Evolutionary conservation across 2,113 vertebrate genomes (phyloP), one percentile per base, ranked within the genome.

Genomic region (Athene cunicularia): DNA sequence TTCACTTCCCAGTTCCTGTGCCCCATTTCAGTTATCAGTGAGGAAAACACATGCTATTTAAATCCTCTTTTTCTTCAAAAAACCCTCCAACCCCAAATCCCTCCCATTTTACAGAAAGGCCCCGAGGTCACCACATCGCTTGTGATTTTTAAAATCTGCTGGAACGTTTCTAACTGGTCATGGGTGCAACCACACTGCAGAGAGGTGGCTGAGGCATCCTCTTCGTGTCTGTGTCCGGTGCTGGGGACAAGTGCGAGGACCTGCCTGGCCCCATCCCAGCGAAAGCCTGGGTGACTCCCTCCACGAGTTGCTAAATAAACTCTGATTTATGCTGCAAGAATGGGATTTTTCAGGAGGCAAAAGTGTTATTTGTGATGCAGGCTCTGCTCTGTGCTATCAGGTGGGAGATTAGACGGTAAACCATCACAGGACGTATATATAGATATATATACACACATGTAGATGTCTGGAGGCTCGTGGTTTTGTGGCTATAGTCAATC

Each of bases 211-310:
- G 27, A 39, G 14, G 16, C 21, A 17, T 35, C 41, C 12, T 63
- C 55, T 22, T 19, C 1, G 0, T 39, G 32, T 11, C n/a, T 35
- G 28, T 2, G 0, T 33, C n/a, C 0, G 1, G 13, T 20, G 45
- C 43, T 47, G 73, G 58, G 45, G 33, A 45, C 24, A 23, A 71
- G 50, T 1, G 2, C 6, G 1, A 53, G 66, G 52, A 55, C 26
- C 17, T 39, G 4, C n/a, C 45, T 17, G 23, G n/a, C 47, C 33
- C 27, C 45, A 9, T 19, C 1, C 1, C 43, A 8, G 11, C 1
- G 1, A 56, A 43, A 32, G 6, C 47, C 19, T 33, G 32, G 8
- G 4, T 0, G 5, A 41, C 7, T 63, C 3, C 24, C 6, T 3
- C 8, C 2, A 5, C 2, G 3, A 32, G 28, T 11, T 43, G 28